A percentile compares a stretch with the other conserved stretches of the same genome.
phyloP scores from a whole-genome alignment of 2,797 vertebrate species.

The Acestrorhynchus altus region DNA sequence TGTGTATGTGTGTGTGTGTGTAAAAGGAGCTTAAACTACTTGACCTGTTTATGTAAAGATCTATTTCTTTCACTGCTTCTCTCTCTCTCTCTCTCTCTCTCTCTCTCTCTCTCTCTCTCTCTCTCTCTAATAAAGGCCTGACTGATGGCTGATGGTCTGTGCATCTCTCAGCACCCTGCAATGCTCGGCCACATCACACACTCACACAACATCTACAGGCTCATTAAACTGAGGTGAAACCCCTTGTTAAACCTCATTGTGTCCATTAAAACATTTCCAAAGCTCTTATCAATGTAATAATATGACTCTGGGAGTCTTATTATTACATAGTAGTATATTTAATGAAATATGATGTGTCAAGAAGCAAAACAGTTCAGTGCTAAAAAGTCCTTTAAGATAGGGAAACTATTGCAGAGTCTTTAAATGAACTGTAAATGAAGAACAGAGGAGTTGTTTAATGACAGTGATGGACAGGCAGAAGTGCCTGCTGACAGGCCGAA shows the following conservation, averaged over 20 bases:
- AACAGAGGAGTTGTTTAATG: conserved; percentile 8
- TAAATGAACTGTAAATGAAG: conserved; percentile 10
- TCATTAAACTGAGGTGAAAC: conserved; percentile 27
- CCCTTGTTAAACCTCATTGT: background rate
- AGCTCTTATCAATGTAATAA: no score
- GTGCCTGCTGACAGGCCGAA: conserved; percentile 72
- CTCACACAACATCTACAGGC: conserved; percentile 50
- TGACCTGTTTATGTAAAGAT: background rate
- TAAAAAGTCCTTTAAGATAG: background rate
- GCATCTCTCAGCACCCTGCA: conserved; percentile 77
- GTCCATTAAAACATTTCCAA: no score
- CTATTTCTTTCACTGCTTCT: background rate
- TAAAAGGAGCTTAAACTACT: no score
- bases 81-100: background rate
- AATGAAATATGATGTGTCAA: no score
- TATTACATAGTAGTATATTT: no score
- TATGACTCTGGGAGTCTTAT: no score
- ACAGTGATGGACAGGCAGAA: conserved; percentile 60
- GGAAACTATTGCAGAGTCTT: conserved; percentile 1
- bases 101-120: background rate
- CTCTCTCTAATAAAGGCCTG: conserved; percentile 66
- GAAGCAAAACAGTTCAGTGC: no score
- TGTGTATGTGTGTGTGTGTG: no score
- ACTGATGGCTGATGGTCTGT: conserved; percentile 54
- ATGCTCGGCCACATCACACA: conserved; percentile 66